Evolutionary conservation across 2,797 vertebrate genomes (phyloP).

Genomic region (Lepidocolaptes lacrymiger): DNA sequence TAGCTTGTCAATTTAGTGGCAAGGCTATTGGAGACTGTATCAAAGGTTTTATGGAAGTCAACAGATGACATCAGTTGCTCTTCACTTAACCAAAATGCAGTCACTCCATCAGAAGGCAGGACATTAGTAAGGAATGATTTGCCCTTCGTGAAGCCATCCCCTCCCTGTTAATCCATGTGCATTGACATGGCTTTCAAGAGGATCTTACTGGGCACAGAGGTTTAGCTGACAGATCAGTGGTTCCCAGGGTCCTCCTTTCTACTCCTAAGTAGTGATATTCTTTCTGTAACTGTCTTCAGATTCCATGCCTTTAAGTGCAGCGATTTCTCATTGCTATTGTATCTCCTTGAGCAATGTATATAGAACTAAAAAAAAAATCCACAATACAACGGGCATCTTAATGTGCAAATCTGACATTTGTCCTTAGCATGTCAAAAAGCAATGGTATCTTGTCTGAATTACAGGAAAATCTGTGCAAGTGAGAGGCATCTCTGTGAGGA

Average conservation of each 20-base stretch:
- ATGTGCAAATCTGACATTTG: background rate
- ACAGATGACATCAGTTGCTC: rapidly evolving
- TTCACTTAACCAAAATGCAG: background rate
- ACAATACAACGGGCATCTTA: background rate
- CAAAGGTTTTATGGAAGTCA: background rate
- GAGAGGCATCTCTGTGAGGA: background rate
- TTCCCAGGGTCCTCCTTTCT: background rate
- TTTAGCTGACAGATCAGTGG: background rate
- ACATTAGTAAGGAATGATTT: background rate
- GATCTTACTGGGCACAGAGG: background rate
- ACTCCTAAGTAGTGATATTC: background rate
- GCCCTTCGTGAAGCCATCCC: background rate
- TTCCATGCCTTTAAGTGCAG: background rate
- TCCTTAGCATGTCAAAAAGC: background rate
- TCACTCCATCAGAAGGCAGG: background rate
- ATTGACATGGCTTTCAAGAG: background rate
- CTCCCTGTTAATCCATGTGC: background rate
- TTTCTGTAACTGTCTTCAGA: background rate
- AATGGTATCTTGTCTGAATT: background rate
- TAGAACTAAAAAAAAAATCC: background rate
- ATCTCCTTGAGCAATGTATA: background rate
- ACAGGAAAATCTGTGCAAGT: background rate
- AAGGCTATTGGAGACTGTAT: background rate
- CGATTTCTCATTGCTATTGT: background rate
- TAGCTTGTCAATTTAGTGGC: background rate